Evolutionary conservation across 2,888 invertebrate genomes (phyloP), one percentile per base, ranked within the genome.

Genomic region (Cyclophora punctaria): DNA sequence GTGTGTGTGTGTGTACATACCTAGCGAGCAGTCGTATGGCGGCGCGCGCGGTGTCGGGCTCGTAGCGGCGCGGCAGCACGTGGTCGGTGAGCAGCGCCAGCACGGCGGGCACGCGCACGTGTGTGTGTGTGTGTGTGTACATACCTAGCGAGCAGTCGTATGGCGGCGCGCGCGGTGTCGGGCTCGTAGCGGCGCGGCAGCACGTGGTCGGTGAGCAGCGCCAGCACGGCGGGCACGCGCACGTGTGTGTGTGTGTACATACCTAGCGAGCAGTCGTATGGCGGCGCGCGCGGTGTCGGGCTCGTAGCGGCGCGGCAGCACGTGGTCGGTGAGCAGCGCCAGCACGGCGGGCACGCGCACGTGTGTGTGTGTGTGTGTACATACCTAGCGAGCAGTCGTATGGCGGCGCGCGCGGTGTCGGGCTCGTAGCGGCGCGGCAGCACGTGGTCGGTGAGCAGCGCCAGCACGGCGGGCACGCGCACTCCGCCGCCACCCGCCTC

Each of bases 401-500:
- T 73, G 54, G 83, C 78, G 53, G 86, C 83, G 59, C 83, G 78
- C 52, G 78, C 75, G 5, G 83, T 74, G 61, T 76, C 82, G 47
- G 83, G 80, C 61, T 75, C 70, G 67, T 51, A 53, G 45, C 67
- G 71, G 63, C 66, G 73, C 63, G 64, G 83, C 75, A 69, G 75
- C 73, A 69, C 86, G 82, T 73, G 83, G 51, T 72, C 72, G 66
- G 81, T 82, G 60, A 78, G 71, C 60, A 84, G 77, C 66, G 77
- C 66, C 51, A 88, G 78, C 67, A 76, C 78, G 53, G 84, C 73
- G 59, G 76, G 78, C 69, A 83, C 83, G 56, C 81, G 79, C 72
- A 82, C 81, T 55, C 83, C 83, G 60, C 82, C 78, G 57, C 85
- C 85, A 54, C 83, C 84, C 61, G 85, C 80, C 71, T 88, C 88